These are phyloP conservation scores for Caenorhabditis imperialis DNA, from an alignment of 2,888 invertebrate genomes.

Conservation along the genomic window DNA sequence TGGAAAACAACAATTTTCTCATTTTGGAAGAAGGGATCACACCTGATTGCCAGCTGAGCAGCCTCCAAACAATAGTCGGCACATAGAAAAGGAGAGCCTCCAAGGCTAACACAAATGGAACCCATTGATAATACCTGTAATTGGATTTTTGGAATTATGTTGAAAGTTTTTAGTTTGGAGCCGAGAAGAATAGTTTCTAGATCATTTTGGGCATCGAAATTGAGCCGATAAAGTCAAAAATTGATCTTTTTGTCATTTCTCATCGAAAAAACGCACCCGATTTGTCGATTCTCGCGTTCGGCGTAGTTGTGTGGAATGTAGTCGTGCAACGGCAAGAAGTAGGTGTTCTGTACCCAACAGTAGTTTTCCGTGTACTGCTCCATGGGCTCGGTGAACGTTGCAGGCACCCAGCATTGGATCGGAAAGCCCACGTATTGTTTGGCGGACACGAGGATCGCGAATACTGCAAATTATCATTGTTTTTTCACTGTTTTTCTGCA, in stretches of 20 bases:
- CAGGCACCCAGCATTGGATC: constrained; percentile 78
- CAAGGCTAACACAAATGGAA: constrained; percentile 77
- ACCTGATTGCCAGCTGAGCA: constrained; percentile 78
- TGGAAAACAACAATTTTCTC: constrained; percentile 44
- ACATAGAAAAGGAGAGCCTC: constrained; percentile 78
- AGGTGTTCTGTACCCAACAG: constrained; percentile 78
- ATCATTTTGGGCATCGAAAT: too few relatives aligned
- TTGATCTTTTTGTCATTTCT: too few relatives aligned
- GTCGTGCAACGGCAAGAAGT: constrained; percentile 77
- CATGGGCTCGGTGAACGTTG: constrained; percentile 78
- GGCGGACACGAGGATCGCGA: constrained; percentile 77
- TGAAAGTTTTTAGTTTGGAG: neutral
- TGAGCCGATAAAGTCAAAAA: too few relatives aligned
- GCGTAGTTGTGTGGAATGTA: constrained; percentile 77
- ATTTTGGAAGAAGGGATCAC: too few relatives aligned
- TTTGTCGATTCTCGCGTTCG: constrained; percentile 77
- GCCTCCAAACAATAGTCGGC: constrained; percentile 78
- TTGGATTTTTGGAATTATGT: neutral
- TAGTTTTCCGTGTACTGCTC: constrained; percentile 79
- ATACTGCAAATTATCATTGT: constrained; percentile 69
- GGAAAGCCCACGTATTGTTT: constrained; percentile 78
- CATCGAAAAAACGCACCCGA: constrained; percentile 71
- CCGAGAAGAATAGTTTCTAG: neutral
- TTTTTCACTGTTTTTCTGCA: neutral
- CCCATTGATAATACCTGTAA: constrained; percentile 74